Evolutionary conservation across 2,797 vertebrate species (phyloP).

Genomic region (Manis pentadactyla): DNA sequence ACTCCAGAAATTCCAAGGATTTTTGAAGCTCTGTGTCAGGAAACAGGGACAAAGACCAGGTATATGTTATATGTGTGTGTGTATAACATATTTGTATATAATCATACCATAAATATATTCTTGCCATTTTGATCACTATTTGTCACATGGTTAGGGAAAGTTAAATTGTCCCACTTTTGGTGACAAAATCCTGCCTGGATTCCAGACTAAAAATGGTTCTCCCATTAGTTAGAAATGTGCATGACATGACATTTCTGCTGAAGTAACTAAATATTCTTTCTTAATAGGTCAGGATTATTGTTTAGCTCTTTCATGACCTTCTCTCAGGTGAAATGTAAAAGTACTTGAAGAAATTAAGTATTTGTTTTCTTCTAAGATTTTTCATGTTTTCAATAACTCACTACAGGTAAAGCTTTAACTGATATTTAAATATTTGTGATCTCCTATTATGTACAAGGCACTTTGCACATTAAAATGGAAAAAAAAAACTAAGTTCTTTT

Average conservation of each 20-base stretch:
- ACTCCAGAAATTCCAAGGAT: neutral
- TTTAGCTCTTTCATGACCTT: neutral
- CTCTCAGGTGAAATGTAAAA: neutral
- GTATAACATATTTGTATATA: too few relatives aligned
- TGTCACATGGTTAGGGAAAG: neutral
- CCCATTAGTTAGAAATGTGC: neutral
- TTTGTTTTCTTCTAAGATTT: neutral
- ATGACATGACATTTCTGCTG: neutral
- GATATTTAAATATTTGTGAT: neutral
- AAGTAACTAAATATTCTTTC: neutral
- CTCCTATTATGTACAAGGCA: neutral
- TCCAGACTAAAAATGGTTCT: neutral
- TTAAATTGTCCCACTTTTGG: neutral
- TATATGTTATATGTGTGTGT: neutral
- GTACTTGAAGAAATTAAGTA: neutral
- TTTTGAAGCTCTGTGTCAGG: neutral
- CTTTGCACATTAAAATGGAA: neutral
- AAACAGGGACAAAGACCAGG: neutral
- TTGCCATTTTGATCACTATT: slow-evolving; percentile 13
- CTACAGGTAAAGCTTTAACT: neutral
- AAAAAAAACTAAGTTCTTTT: neutral
- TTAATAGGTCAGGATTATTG: neutral
- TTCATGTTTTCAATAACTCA: neutral
- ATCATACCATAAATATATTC: neutral
- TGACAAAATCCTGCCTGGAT: neutral